Evolutionary conservation across 1,140 invertebrate genomes (phyloP), one percentile per base, ranked within the genome.

Genomic region (Homarus americanus): DNA sequence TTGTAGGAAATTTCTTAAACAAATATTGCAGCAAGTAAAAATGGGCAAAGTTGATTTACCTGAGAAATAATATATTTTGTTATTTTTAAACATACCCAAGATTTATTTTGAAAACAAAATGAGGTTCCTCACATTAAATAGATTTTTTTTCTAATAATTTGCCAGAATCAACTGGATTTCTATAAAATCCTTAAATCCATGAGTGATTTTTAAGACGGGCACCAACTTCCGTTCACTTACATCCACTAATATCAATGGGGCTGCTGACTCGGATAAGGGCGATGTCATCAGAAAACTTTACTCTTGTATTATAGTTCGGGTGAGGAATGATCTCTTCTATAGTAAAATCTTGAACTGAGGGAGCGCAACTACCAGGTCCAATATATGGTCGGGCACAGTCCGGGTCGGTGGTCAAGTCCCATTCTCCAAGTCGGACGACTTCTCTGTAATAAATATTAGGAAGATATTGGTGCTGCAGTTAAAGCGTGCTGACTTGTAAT

Each of bases 261-360:
- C 28, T 63, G 1, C 41, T 58, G 7, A 93, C 38, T 44, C 86
- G 72, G 28, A 93, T 84, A 2, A 97, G 93, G 1, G 95, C 92
- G 80, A 97, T 96, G 92, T 97, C 96, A 92, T 96, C 95, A 49
- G 94, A 93, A 2, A 95, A 93, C 1, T 84, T 94, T 0, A 53
- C 83, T 0, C 94, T 91, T 24, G 93, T 93, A 80, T 93, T 93
- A 92, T 96, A 97, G 0, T 94, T 92, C 0, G 95, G 95, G 94
- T 97, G 96, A 0, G 94, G 92, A 12, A 95, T 94, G 1, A 95
- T 88, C 92, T 94, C 93, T 32, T 96, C 95, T 28, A 96, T 94
- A 1, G 92, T 84, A 34, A 96, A 95, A 92, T 96, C 96, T 94
- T 96, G 95, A 40, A 95, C 94, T 2, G 84, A 84, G 5, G 84